Evolutionary conservation across 1,140 invertebrate species (phyloP).

Genomic region (Cataglyphis hispanica): DNA sequence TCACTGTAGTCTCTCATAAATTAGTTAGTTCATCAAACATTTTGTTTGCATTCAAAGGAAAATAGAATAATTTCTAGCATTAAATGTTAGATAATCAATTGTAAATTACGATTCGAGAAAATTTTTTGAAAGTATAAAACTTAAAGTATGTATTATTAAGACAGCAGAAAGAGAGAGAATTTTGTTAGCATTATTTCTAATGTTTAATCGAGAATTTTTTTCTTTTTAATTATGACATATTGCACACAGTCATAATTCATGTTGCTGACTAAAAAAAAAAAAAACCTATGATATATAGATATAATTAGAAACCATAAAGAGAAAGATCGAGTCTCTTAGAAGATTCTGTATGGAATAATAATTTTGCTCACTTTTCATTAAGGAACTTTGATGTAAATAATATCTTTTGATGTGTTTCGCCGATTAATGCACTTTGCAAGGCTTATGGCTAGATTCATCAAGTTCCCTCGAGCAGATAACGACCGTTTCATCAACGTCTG

Average conservation of each 20-base stretch:
- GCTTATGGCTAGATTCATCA: conserved; percentile 32
- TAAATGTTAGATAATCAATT: not conserved
- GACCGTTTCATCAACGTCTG: conserved; percentile 23
- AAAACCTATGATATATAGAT: not conserved
- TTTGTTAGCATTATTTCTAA: not conserved
- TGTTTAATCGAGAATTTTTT: not conserved
- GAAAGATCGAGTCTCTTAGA: not conserved
- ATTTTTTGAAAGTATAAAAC: not conserved
- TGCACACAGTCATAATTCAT: not conserved
- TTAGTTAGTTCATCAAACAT: not conserved
- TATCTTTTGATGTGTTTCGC: conserved; percentile 22
- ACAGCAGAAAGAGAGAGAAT: too few species aligned
- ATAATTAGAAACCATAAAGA: not conserved
- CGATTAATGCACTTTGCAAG: conserved; percentile 1
- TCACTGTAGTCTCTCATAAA: not conserved
- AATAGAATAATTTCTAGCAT: not conserved
- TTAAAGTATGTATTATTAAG: not conserved
- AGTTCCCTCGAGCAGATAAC: conserved; percentile 42
- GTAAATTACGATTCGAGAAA: not conserved
- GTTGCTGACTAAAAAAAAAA: not conserved
- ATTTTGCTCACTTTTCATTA: not conserved
- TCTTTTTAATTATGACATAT: not conserved
- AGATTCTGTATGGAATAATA: not conserved
- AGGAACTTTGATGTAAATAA: conserved; percentile 16
- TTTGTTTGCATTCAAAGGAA: not conserved